Percentiles rank a stretch among this genome's conserved stretches.
Conservation (phyloP, 2,888 invertebrate species). For the Polymixis flavicincta region DNA sequence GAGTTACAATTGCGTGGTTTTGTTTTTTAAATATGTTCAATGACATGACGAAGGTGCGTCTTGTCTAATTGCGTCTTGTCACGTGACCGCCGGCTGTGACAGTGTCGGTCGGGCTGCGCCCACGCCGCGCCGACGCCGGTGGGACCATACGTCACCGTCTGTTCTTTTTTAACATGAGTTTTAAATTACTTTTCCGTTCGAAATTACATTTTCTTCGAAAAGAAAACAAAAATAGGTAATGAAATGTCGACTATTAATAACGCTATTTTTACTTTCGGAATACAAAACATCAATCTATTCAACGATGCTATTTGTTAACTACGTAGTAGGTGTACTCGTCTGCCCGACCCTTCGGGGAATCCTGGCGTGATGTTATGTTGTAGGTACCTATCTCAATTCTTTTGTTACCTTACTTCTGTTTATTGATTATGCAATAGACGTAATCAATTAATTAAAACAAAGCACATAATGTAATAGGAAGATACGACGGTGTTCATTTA, state of each 20-base stretch:
- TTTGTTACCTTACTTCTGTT: constrained; percentile 9
- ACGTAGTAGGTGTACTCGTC: neutral
- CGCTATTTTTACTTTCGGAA: constrained; percentile 12
- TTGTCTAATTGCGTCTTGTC: constrained; percentile 78
- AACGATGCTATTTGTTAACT: constrained; percentile 11
- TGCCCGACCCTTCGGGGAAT: too few relatives aligned
- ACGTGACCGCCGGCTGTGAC: constrained; percentile 73
- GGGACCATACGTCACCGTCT: constrained; percentile 67
- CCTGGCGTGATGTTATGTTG: neutral
- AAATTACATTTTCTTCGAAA: constrained; percentile 31
- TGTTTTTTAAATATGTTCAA: constrained; percentile 62
- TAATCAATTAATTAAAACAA: constrained; percentile 39
- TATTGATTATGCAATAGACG: constrained; percentile 28
- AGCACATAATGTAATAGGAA: constrained; percentile 33
- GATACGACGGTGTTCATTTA: constrained; percentile 42
- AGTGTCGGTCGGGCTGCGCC: constrained; percentile 71
- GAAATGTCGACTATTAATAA: constrained; percentile 24
- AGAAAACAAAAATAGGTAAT: constrained; percentile 22
- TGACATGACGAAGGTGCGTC: constrained; percentile 73
- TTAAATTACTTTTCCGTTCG: constrained; percentile 47
- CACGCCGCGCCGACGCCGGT: constrained; percentile 62
- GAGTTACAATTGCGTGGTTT: constrained; percentile 37
- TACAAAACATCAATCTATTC: constrained; percentile 11
- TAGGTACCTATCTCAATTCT: neutral
- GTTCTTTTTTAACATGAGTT: constrained; percentile 31